Base-by-base conservation (phyloP, 1,140 invertebrate species). In the Branchinecta lynchi region DNA sequence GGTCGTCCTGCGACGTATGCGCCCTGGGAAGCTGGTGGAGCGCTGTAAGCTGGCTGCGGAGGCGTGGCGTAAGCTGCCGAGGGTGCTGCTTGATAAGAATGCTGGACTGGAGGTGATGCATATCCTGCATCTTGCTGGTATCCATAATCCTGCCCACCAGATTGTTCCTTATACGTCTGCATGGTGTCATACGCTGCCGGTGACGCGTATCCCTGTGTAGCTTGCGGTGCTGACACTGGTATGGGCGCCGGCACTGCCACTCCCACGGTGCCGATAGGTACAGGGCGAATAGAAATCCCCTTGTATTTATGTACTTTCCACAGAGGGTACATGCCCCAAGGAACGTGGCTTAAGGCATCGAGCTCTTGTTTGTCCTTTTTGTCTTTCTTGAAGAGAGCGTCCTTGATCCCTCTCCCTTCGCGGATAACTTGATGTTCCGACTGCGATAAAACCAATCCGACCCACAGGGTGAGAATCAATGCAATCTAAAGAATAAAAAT, bases 221-320 rank as follows among this genome's bases (percentile, higher is more conserved):
- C 43, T 8, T 44, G 44, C n/a, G 66, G 70, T 43, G 44, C 45
- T 43, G 65, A 21, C 0, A 21, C 15, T 21, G 70, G 70, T 9
- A 32, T 20, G 8, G 69, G 69, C 43, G 70, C 21, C 15, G 60
- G 43, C 12, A 68, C 60, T 10, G 69, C 10, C 15, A 66, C 20
- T 17, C 51, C 65, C 7, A 70, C 43, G 20, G 17, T 15, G 44
- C 70, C 70, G 43, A 70, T 70, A 20, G 70, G 70, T 66, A 70
- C 70, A 20, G 70, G 70, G n/a, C 45, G 68, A n/a, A 70, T 43
- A 43, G 70, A 70, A 44, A 70, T 66, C 15, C 70, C 70, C 43
- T 70, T 70, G 66, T 70, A 70, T 43, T 70, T 70, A 66, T 70
- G 70, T 10, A 70, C 66, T 44, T 66, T 66, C 70, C 70, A 70